Conservation (phyloP, 2,113 vertebrate genomes). For the Silurus glanis region DNA sequence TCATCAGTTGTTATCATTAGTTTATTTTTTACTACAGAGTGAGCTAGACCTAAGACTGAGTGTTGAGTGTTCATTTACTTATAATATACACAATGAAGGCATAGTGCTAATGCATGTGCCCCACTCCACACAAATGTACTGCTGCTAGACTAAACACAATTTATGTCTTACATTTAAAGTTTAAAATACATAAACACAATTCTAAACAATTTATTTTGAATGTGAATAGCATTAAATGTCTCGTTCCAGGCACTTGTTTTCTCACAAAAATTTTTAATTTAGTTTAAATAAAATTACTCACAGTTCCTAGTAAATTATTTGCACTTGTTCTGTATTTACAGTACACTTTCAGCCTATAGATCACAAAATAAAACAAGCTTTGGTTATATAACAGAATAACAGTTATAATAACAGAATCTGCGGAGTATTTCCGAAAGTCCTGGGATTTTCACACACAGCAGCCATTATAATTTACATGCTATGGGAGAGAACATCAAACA, state of each 20-base stretch:
- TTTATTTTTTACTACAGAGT: not conserved
- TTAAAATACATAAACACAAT: not conserved
- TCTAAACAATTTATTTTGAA: not conserved
- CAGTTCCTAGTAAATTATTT: not conserved
- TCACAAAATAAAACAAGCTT: not conserved
- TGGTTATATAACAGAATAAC: not conserved
- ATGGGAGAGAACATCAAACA: not conserved
- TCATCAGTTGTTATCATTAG: not conserved
- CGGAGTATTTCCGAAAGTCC: not conserved
- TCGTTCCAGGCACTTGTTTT: not conserved
- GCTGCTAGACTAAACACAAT: conserved; percentile 25
- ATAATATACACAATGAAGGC: not conserved
- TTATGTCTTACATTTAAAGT: not conserved
- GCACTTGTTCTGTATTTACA: not conserved
- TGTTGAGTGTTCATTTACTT: not conserved
- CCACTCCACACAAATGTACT: not conserved
- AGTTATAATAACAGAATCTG: not conserved
- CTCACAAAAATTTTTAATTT: not conserved
- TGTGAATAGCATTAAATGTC: not conserved
- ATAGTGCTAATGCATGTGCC: not conserved
- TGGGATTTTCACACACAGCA: not conserved
- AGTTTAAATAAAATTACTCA: not conserved
- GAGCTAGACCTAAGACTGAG: not conserved
- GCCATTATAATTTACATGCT: not conserved
- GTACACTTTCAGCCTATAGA: not conserved